Evolutionary conservation across 1,140 invertebrate species (phyloP).

Genomic region (Druon quercuslanigerum): DNA sequence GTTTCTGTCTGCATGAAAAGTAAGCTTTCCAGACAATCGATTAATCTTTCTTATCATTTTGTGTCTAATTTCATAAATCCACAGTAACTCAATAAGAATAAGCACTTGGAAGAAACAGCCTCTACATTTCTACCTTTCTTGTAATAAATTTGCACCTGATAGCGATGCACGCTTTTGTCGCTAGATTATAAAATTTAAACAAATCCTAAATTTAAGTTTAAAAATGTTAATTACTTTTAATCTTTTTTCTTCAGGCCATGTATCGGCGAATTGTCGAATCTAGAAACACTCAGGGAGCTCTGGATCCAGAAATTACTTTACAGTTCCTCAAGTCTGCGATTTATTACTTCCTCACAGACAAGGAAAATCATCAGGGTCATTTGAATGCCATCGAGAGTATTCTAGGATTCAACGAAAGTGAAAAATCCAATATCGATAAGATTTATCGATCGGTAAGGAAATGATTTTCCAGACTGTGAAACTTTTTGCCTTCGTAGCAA

Average conservation of each 20-base stretch:
- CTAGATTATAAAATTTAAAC: background rate
- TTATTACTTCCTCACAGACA: slow-evolving; percentile 92
- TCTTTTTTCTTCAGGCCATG: slow-evolving; percentile 81
- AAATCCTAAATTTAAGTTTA: background rate
- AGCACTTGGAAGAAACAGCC: slow-evolving; percentile 70
- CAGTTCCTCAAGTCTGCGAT: slow-evolving; percentile 93
- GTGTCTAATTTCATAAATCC: background rate
- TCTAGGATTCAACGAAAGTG: slow-evolving; percentile 84
- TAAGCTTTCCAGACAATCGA: no score
- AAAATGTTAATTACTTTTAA: slow-evolving; percentile 22
- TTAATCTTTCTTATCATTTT: no score
- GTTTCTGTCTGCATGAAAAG: no score
- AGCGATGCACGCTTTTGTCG: background rate
- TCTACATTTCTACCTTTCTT: slow-evolving; percentile 55
- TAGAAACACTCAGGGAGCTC: slow-evolving; percentile 79
- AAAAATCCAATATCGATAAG: slow-evolving; percentile 85
- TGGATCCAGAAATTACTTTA: slow-evolving; percentile 90
- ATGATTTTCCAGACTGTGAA: background rate
- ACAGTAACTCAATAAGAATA: slow-evolving; percentile 46
- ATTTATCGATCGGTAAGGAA: slow-evolving; percentile 65
- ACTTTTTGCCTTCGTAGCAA: slow-evolving; percentile 1
- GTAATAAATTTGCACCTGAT: background rate
- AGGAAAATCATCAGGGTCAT: slow-evolving; percentile 89
- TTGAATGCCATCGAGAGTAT: slow-evolving; percentile 91
- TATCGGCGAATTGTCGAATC: slow-evolving; percentile 87